Percentiles rank a stretch among this genome's conserved stretches.
phyloP scores from a whole-genome alignment of 2,888 invertebrate genomes.

The Stenolophus ochropezus region DNA sequence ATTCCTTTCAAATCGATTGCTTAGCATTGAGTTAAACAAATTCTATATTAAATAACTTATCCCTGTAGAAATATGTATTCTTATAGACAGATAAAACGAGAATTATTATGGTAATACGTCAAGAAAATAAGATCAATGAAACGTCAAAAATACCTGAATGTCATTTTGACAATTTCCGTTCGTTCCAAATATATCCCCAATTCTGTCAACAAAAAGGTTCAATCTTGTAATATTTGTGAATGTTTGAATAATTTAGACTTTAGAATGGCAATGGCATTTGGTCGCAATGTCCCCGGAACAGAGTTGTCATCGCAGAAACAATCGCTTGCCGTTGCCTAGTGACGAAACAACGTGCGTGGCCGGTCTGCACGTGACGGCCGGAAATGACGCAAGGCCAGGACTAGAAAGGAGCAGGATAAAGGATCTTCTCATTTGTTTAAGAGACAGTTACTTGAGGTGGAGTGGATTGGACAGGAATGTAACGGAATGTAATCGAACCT shows the following conservation, averaged over 20 bases:
- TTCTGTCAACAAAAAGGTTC: neutral
- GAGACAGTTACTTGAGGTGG: neutral
- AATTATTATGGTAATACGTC: neutral
- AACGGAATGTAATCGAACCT: neutral
- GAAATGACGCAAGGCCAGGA: constrained; percentile 51
- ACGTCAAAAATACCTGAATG: neutral
- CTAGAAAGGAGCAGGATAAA: constrained; percentile 3
- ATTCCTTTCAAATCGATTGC: no score
- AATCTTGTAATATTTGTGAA: neutral
- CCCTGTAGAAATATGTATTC: neutral
- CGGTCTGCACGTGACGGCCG: constrained; percentile 53
- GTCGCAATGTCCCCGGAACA: neutral
- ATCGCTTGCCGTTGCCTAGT: constrained; percentile 11
- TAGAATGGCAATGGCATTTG: neutral
- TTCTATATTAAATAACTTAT: neutral
- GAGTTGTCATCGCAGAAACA: constrained; percentile 35
- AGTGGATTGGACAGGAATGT: neutral
- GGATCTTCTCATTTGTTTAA: neutral
- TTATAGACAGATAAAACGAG: neutral
- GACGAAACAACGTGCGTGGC: constrained; percentile 21
- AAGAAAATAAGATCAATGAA: neutral
- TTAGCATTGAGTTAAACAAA: neutral
- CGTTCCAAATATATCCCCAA: neutral
- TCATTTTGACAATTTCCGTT: neutral
- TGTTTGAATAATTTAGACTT: neutral